Base-by-base conservation (phyloP, 2,888 invertebrate genomes). In the Apodemia duryi region DNA sequence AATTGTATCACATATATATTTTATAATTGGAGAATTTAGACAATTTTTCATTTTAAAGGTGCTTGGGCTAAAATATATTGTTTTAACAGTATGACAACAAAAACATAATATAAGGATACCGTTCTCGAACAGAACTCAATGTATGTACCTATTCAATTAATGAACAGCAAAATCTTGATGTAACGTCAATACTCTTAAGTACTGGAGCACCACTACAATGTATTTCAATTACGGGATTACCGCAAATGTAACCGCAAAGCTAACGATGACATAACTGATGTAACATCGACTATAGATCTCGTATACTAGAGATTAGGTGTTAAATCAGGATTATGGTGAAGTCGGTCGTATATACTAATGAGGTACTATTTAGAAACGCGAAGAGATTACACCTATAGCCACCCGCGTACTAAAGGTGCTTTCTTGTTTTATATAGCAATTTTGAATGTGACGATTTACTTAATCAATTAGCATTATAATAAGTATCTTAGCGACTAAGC, bases 241-340 rank as follows among this genome's bases (percentile, higher is more conserved):
- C 35, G 35, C 57, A 60, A 35, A 60, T 60, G 11, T 60, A 32
- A 35, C 57, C 57, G 32, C 60, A 60, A 60, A 60, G 32, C 60
- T 60, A 60, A 60, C 35, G 35, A 35, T 35, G 60, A 35, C 60
- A 60, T 32, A 2, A 54, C 54, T 60, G 60, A 60, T 60, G 32
- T 32, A 60, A 60, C 7, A 35, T 57, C 57, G 13, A 32, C 1
- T 57, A 6, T n/a, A 32, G 13, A 35, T 32, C 35, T n/a, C 13
- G 35, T 60, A 60, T n/a, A 32, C 13, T 2, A 60, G n/a, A 32
- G 57, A 60, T 60, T 60, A 60, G 32, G 32, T 35, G 57, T 32
- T 29, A 32, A 60, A 60, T 60, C 32, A 32, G n/a, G 57, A 60
- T 60, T 60, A 60, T 21, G 49, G 32, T 60, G 35, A 57, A 60